Evolutionary conservation across 2,797 vertebrate species (phyloP), one percentile per base, ranked within the genome.

Genomic region (Sarcophilus harrisii): DNA sequence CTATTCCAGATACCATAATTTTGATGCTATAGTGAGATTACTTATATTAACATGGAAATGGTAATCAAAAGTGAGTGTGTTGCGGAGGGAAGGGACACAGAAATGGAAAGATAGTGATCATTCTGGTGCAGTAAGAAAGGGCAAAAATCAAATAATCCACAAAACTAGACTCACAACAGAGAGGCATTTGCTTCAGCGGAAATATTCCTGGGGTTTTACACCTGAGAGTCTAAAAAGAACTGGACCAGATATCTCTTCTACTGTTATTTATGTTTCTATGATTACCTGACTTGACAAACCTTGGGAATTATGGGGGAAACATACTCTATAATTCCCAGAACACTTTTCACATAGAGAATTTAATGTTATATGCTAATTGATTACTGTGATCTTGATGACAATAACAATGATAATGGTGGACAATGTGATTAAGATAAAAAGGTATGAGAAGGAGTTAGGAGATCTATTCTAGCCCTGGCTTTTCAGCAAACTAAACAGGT

Each of bases 141-240:
- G n/a, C 66, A 81, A 81, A 24, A 81, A 45, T 45, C 18, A 81
- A 81, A 81, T 24, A 45, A 81, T 11, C 38, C 18, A 45, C 38
- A 81, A 81, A 81, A 38, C 18, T 45, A 81, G 66, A 8, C 18
- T 45, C 55, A 62, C 60, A 93, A 45, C 8, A 29, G 55, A 49
- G 27, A 87, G 28, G 58, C 57, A 89, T 90, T 94, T 94, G n/a
- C 38, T 96, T 59, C 62, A 87, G 57, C 30, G 62, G 87, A 66
- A 93, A 59, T 38, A 81, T 81, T 38, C 66, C 66, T 38, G n/a
- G 66, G n/a, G 1, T 38, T 18, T 81, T 81, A 81, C 1, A 81
- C 6, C 16, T 81, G 16, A 81, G 18, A 81, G 2, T 81, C 66
- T 45, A 66, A 21, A 24, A 81, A 38, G 62, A 4, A 66, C 9